Percentiles rank a stretch among this genome's conserved stretches.
Conservation (phyloP, 2,888 invertebrate genomes). For the Phortica magna region DNA sequence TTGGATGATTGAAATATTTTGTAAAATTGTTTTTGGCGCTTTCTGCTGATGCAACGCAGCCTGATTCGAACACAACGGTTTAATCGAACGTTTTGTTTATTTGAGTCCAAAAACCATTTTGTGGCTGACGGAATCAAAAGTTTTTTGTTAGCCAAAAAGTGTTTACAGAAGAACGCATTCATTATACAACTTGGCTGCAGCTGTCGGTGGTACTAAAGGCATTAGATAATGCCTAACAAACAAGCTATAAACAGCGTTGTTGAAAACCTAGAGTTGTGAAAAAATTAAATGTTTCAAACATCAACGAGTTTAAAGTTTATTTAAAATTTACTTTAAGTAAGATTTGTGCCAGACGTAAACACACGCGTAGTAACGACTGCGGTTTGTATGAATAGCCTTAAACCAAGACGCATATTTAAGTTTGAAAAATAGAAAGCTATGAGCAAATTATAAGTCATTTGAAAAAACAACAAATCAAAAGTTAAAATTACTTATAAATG, state of each 20-base stretch:
- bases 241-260: background rate
- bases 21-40: background rate
- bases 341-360: no score
- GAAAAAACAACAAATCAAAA: no score
- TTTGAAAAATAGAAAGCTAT: no score
- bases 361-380: no score
- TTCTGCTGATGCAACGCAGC: background rate
- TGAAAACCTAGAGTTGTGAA: background rate
- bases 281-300: background rate
- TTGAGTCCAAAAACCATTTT: background rate
- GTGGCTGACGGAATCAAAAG: background rate
- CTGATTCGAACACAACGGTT: background rate
- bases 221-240: background rate
- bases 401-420: no score
- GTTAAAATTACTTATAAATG: no score
- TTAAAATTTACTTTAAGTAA: no score
- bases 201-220: background rate
- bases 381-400: no score
- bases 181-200: constrained; percentile 16
- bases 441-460: no score
- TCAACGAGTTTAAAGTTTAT: background rate
- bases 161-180: background rate
- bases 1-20: background rate
- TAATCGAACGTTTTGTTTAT: background rate
- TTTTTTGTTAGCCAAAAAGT: constrained; percentile 2